Percentiles rank a stretch among this genome's conserved stretches.
Evolutionary conservation across 30 jellyfish, hydroid and myxozoan species (phyloP).

Genomic region (Pelagia noctiluca): DNA sequence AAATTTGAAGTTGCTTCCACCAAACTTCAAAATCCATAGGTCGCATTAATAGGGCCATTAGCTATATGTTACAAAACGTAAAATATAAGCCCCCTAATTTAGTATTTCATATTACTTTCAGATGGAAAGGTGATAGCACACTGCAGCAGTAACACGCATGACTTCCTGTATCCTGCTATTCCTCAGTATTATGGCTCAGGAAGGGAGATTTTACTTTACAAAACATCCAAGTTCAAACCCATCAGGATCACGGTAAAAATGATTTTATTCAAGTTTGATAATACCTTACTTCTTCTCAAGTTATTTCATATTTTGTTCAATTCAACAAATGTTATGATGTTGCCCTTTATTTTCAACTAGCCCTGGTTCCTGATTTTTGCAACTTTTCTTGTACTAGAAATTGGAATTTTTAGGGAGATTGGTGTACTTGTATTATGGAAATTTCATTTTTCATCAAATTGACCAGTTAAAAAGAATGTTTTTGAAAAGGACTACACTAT

Average conservation of each 20-base stretch:
- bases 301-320: too few species aligned
- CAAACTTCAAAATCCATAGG: neutral
- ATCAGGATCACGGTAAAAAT: constrained; percentile 91
- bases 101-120: constrained; percentile 15
- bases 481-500: too few species aligned
- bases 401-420: too few species aligned
- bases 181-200: constrained; percentile 99
- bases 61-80: neutral
- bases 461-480: too few species aligned
- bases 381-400: too few species aligned
- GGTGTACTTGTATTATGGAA: too few species aligned
- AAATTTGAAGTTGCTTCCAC: too few species aligned
- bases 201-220: constrained; percentile 92
- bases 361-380: too few species aligned
- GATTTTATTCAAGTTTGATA: neutral
- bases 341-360: too few species aligned
- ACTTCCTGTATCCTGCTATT: constrained; percentile 94
- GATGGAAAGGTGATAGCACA: constrained; percentile 98
- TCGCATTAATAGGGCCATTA: neutral
- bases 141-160: constrained; percentile 98
- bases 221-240: constrained; percentile 96
- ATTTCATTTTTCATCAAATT: too few species aligned
- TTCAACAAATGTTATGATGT: too few species aligned
- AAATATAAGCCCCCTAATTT: constrained; percentile 1
- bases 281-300: neutral